Evolutionary conservation across 2,797 vertebrate species (phyloP).

Genomic region (Sarcoramphus papa): DNA sequence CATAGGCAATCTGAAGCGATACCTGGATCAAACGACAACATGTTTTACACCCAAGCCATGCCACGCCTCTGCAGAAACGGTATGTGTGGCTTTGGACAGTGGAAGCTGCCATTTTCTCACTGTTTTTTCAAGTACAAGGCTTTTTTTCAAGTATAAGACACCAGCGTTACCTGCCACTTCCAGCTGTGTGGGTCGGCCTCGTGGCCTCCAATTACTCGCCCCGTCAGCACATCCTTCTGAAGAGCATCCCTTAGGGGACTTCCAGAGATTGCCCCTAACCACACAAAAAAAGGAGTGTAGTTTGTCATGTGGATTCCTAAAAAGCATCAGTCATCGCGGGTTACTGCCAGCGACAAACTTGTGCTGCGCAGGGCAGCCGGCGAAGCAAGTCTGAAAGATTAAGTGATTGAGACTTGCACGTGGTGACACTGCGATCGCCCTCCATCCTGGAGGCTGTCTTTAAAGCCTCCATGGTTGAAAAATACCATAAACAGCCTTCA

Average conservation of each 20-base stretch:
- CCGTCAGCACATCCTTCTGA: not conserved
- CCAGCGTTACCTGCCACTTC: constrained; percentile 20
- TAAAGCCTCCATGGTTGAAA: not conserved
- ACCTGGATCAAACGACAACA: not conserved
- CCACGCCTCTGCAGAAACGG: not conserved
- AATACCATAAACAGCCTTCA: not conserved
- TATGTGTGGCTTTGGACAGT: not conserved
- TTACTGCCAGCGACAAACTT: not conserved
- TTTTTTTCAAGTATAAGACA: not conserved
- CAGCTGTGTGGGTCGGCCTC: not conserved
- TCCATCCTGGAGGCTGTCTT: not conserved
- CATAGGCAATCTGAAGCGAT: not conserved
- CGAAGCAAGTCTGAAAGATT: not conserved
- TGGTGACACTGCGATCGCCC: not conserved
- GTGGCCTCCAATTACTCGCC: not conserved
- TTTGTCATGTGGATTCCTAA: not conserved
- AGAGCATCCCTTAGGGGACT: not conserved
- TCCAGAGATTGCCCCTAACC: not conserved
- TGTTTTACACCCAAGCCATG: not conserved
- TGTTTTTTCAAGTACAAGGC: not conserved
- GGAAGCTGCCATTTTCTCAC: not conserved
- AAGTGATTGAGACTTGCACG: fast-evolving
- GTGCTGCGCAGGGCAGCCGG: not conserved
- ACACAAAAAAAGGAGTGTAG: not conserved
- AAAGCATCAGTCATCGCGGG: fast-evolving